These are phyloP conservation scores for Notothenia rossii DNA, from an alignment of 2,113 vertebrate species.

Conservation along the genomic window DNA sequence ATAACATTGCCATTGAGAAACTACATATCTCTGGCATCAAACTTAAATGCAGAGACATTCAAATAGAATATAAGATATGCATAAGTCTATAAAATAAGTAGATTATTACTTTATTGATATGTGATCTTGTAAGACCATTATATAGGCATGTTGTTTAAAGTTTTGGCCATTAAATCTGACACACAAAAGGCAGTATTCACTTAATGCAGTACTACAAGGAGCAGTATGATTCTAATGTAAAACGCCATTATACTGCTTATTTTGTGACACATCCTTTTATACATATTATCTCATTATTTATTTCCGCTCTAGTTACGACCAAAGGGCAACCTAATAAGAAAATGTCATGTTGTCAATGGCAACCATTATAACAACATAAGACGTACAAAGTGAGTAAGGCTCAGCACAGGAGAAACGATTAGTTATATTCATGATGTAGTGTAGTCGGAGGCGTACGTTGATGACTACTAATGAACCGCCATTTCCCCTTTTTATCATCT, in stretches of 20 bases:
- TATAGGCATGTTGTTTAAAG: neutral
- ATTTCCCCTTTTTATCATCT: neutral
- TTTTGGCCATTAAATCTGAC: neutral
- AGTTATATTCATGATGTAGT: neutral
- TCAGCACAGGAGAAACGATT: neutral
- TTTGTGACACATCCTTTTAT: neutral
- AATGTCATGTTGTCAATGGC: neutral
- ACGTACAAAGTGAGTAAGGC: neutral
- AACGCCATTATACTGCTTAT: neutral
- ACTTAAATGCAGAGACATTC: neutral
- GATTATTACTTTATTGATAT: neutral
- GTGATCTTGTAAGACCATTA: too few species aligned
- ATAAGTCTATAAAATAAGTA: neutral
- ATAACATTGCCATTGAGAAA: neutral
- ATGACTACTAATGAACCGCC: conserved; percentile 12
- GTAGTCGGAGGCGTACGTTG: neutral
- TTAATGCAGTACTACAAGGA: neutral
- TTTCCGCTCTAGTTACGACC: neutral
- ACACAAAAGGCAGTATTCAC: neutral
- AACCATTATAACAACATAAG: neutral
- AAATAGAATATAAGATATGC: neutral
- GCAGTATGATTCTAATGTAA: neutral
- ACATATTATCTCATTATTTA: neutral
- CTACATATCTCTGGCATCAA: neutral
- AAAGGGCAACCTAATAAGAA: neutral